Evolutionary conservation across 2,113 vertebrate species (phyloP), one percentile per base, ranked within the genome.

Genomic region (Phaetusa simplex): DNA sequence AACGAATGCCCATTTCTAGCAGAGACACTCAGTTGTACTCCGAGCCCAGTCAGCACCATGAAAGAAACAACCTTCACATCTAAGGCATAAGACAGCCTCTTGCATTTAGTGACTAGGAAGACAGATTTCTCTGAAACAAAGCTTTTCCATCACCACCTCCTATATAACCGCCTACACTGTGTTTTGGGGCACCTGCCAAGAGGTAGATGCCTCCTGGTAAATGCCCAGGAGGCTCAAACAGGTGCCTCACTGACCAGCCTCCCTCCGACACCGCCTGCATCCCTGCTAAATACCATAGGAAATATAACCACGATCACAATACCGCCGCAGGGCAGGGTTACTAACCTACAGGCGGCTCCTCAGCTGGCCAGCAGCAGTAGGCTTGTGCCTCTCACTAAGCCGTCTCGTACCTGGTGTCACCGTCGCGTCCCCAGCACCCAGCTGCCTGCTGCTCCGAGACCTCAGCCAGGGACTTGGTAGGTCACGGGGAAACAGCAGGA

Each of bases 261-360:
- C 17, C 55, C 86, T 56, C 64, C 3, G 3, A 47, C 55, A 53
- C 21, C 78, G 50, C 24, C 59, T 19, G 24, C 11, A 14, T 21
- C 26, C 43, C 71, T 72, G 14, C 53, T 61, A 40, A 88, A 80
- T 24, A 24, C 40, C 34, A 29, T 3, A 40, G 20, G 32, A 88
- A 53, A 70, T 23, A 80, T 0, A 83, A 16, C 12, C 27, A 34
- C 1, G 17, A n/a, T 12, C n/a, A 5, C 21, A 76, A 5, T 14
- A 49, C 24, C 8, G 4, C 53, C 1, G 0, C 20, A 22, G 49
- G n/a, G 29, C 17, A n/a, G 0, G 5, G 38, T 66, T 78, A 73
- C 86, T 91, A 56, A 89, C 88, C 65, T 91, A 23, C 27, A 40
- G 21, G 40, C 67, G 0, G 3, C 32, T 90, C 76, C 71, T 90